Conservation (phyloP, 2,888 invertebrate species). For the Vandiemenella viatica region DNA sequence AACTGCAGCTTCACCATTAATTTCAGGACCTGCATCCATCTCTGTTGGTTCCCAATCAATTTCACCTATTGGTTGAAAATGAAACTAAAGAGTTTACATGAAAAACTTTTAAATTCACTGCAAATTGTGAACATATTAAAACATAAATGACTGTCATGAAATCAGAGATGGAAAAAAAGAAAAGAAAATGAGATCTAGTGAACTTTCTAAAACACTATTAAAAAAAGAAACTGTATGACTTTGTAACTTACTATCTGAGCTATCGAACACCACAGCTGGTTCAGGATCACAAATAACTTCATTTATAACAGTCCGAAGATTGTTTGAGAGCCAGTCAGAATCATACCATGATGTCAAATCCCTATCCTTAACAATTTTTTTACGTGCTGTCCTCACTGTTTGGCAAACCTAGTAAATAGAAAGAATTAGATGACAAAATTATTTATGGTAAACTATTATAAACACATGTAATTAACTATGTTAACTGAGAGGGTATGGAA, state of each 20-base stretch:
- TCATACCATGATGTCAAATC: constrained; percentile 44
- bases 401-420: constrained; percentile 31
- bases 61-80: constrained; percentile 35
- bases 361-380: constrained; percentile 13
- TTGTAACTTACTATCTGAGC: constrained; percentile 49
- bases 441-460: too few species aligned
- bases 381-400: constrained; percentile 24
- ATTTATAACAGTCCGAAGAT: constrained; percentile 52
- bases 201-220: too few species aligned
- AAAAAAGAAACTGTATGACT: too few species aligned
- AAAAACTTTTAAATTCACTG: too few species aligned
- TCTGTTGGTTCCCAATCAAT: constrained; percentile 49
- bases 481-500: too few species aligned
- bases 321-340: constrained; percentile 57
- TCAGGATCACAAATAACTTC: constrained; percentile 44
- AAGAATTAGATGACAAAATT: neutral
- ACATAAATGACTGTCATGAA: too few species aligned
- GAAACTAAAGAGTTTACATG: too few species aligned
- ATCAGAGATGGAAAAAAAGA: too few species aligned
- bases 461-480: neutral
- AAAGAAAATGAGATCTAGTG: too few species aligned
- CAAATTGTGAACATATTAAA: too few species aligned
- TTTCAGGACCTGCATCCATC: constrained; percentile 37
- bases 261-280: constrained; percentile 29
- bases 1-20: constrained; percentile 14